phyloP scores from a whole-genome alignment of 2,113 vertebrate genomes.

The Capreolus pygargus region DNA sequence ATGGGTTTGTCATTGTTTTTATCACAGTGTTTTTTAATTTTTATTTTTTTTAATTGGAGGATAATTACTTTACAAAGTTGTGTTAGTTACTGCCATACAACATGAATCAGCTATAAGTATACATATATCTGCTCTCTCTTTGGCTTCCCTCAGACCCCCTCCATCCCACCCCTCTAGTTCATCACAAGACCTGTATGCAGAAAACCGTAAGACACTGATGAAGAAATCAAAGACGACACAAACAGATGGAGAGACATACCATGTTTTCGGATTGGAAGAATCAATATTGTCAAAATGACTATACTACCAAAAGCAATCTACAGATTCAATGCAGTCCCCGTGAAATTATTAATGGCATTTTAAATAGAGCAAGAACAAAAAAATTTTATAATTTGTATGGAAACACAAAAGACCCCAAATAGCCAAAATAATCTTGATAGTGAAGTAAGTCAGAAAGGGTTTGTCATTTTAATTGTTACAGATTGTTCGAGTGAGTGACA shows the following conservation, averaged over 20 bases:
- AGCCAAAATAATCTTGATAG: not conserved
- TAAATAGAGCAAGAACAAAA: not conserved
- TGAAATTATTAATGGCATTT: not conserved
- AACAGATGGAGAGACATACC: not conserved
- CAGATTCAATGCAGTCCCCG: not conserved
- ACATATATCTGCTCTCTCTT: not conserved
- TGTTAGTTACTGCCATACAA: not conserved
- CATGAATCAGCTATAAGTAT: not conserved
- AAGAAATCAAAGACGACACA: not conserved
- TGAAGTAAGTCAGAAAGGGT: not conserved
- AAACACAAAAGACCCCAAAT: not conserved
- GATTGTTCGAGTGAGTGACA: not conserved
- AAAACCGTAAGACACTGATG: not conserved
- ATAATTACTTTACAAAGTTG: not conserved
- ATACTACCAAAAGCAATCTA: not conserved
- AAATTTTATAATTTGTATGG: not conserved
- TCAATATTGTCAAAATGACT: not conserved
- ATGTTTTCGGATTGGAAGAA: not conserved
- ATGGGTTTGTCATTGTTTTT: not conserved
- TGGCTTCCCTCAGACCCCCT: not conserved
- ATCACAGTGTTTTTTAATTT: not conserved
- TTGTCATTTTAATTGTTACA: not conserved
- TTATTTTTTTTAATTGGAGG: not conserved
- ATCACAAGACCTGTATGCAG: not conserved
- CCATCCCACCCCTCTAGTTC: not conserved